Evolutionary conservation across 2,888 invertebrate species (phyloP), one percentile per base, ranked within the genome.

Genomic region (Epiblema foenella): DNA sequence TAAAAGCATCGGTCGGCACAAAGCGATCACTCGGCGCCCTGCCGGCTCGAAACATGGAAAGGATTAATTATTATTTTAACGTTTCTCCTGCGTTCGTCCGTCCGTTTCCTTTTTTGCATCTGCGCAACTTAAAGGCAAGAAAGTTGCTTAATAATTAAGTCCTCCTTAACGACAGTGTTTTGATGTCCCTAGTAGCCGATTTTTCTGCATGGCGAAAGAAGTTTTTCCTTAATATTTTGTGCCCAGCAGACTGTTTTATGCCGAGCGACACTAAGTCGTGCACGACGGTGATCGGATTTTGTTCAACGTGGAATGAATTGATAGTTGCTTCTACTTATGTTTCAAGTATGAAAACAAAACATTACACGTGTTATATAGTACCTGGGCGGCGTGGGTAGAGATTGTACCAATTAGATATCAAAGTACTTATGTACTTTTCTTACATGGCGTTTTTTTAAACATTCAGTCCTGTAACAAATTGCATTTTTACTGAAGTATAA

Each of bases 11-110:
- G 86, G 81, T 77, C 83, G 80, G 75, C 81, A 88, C 89, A 90
- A 90, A 90, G 90, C 83, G 82, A 87, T 85, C 82, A 79, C 82
- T 74, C 75, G 69, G 77, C 78, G 74, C 77, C 75, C 75, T 74
- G 78, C 75, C 77, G 69, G 57, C 64, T 68, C 78, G 73, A 78
- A 81, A 80, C 83, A 77, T 82, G 81, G 84, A 83, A 83, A 88
- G 91, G 93, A 93, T 93, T 93, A 93, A 93, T 93, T 93, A 93
- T 93, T 92, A 93, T 93, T 93, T 93, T 92, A 93, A 89, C 89
- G 85, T 93, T 89, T 89, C 85, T 80, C 83, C 86, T 82, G 84
- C 84, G 91, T 93, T 64, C 52, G 64, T 63, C 52, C 39, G 52
- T 46, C 52, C 33, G 33, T 8, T n/a, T 56, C 56, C 64, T 93